Evolutionary conservation across 2,797 vertebrate genomes (phyloP).

Genomic region (Pachyuromys duprasi): DNA sequence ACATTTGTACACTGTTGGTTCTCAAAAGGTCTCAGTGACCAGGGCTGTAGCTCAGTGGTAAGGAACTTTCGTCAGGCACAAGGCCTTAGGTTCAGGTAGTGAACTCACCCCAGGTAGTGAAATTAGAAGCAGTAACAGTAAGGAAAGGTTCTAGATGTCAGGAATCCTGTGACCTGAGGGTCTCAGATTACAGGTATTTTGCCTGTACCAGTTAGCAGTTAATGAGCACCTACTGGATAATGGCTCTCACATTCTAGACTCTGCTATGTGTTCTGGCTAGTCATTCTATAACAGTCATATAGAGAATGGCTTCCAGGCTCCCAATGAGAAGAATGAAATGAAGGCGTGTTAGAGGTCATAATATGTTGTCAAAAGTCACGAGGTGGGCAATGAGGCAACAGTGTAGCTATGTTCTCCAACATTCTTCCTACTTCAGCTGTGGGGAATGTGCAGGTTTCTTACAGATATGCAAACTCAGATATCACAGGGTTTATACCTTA

Average conservation of each 20-base stretch:
- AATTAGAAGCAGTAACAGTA: not conserved
- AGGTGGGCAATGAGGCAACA: rapidly evolving
- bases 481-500: not conserved
- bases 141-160: not conserved
- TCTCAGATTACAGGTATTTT: not conserved
- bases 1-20: not conserved
- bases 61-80: not conserved
- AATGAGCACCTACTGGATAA: not conserved
- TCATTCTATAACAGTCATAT: rapidly evolving
- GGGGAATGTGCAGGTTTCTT: not conserved
- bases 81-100: not conserved
- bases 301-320: rapidly evolving
- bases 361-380: not conserved
- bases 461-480: not conserved
- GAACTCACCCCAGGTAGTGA: not conserved
- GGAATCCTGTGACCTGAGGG: not conserved
- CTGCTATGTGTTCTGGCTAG: rapidly evolving
- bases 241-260: not conserved
- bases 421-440: rapidly evolving
- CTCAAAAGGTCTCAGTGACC: not conserved
- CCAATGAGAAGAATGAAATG: not conserved
- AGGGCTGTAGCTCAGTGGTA: not conserved
- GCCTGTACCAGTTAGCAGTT: not conserved
- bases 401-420: rapidly evolving
- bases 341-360: not conserved